Percentiles rank a stretch among this genome's conserved stretches.
Evolutionary conservation across 2,113 vertebrate genomes (phyloP).

Genomic region (Burhinus bistriatus): DNA sequence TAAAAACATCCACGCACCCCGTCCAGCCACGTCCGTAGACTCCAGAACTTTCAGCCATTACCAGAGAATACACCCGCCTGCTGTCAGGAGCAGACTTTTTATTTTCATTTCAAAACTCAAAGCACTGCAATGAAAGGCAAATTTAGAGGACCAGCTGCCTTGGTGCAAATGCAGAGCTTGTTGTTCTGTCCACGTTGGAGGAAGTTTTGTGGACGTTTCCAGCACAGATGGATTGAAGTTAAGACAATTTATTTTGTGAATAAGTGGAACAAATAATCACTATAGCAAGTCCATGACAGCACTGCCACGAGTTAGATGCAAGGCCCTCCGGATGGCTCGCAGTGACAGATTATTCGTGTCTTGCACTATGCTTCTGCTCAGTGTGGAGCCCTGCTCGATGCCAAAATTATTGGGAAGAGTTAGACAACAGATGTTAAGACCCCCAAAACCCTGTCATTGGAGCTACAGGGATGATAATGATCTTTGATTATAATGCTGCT

Average conservation of each 20-base stretch:
- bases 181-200: neutral
- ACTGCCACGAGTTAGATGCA: neutral
- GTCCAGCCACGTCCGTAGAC: neutral
- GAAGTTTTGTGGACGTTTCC: neutral
- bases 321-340: neutral
- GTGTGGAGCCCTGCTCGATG: neutral
- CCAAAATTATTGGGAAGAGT: neutral
- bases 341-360: neutral
- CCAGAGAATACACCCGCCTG: neutral
- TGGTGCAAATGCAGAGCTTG: neutral
- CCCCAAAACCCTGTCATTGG: neutral
- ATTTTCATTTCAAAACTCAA: neutral
- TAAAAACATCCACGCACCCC: neutral
- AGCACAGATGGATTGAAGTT: neutral
- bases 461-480: neutral
- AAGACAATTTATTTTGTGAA: neutral
- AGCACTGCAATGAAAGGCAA: neutral
- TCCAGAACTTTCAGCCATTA: neutral
- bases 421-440: neutral
- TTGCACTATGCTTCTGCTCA: neutral
- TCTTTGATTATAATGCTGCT: neutral
- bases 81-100: neutral
- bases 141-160: constrained; percentile 22
- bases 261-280: neutral
- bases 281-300: neutral